phyloP scores from a whole-genome alignment of 2,888 invertebrate genomes.

The Troilus luridus region DNA sequence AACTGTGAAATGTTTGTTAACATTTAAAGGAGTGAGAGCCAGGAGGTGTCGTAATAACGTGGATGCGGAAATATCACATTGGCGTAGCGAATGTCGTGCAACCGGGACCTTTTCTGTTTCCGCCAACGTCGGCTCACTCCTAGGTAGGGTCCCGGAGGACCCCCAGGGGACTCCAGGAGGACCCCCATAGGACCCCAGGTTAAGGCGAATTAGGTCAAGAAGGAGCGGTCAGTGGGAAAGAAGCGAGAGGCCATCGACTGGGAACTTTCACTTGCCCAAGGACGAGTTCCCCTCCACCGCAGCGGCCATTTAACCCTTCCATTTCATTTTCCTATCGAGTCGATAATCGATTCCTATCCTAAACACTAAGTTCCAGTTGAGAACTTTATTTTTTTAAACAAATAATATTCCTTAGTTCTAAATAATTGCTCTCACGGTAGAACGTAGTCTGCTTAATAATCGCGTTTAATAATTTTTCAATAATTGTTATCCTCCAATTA shows the following conservation, averaged over 20 bases:
- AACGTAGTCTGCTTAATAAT: too few species aligned
- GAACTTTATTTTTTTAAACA: too few species aligned
- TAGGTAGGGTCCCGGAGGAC: too few species aligned
- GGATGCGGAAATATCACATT: background rate
- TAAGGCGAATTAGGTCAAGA: background rate
- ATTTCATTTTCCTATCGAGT: too few species aligned
- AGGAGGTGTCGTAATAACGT: background rate
- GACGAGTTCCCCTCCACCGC: background rate
- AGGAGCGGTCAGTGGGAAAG: background rate
- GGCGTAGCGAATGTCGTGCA: background rate
- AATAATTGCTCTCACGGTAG: too few species aligned
- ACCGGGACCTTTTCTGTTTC: background rate
- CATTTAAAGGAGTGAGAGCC: background rate
- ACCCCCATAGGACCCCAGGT: background rate
- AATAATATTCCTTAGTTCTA: too few species aligned
- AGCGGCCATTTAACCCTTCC: too few species aligned
- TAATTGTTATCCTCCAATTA: too few species aligned
- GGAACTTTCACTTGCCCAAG: background rate
- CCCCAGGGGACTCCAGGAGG: too few species aligned
- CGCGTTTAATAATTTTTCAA: too few species aligned
- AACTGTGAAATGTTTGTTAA: background rate
- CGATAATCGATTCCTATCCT: too few species aligned
- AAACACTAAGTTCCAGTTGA: too few species aligned
- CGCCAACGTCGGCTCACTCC: background rate
- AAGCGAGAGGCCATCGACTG: background rate